Base-by-base conservation (phyloP, 2,113 vertebrate genomes). In the Microtus oregoni region DNA sequence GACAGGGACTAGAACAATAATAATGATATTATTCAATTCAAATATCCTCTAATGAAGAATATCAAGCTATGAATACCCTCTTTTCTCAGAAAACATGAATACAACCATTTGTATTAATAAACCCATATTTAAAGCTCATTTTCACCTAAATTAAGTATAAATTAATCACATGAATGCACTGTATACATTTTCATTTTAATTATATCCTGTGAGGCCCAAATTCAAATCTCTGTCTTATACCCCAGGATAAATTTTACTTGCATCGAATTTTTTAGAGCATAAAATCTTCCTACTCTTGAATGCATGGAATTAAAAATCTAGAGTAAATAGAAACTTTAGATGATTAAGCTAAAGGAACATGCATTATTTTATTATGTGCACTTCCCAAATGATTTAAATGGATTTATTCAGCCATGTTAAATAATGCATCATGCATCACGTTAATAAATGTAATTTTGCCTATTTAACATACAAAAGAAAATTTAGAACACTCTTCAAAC, bases 391-490 rank as follows among this genome's bases (percentile, higher is more conserved):
- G 94, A 95, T 97, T 98, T 97, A 93, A 98, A 96, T 89, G 89
- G 93, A 97, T 98, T 98, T 98, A 98, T 98, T 98, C 97, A 97
- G 67, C 65, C 93, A 97, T 96, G 96, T 97, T 96, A 94, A 96
- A 97, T 95, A 98, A 97, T 94, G 41, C 47, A 98, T 96, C 91
- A 97, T 94, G 41, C 35, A 98, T 97, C 92, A 95, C 92, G 96
- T 97, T 96, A 98, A 79, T 73, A 97, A 81, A 92, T 93, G 82
- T 91, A 90, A 97, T 97, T 98, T 88, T 72, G 41, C 79, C 95
- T 95, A 94, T 88, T 97, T 97, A 96, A 81, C 94, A 97, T 89
- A 98, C 41, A 98, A 97, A 98, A 98, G 92, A 73, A 96, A 94
- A 98, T 98, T 98, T 97, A 96, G 97, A 96, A 94, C 97, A 93